These are phyloP conservation scores for Nothobranchius kuhntae DNA, from an alignment of 2,113 vertebrate genomes.

Conservation along the genomic window DNA sequence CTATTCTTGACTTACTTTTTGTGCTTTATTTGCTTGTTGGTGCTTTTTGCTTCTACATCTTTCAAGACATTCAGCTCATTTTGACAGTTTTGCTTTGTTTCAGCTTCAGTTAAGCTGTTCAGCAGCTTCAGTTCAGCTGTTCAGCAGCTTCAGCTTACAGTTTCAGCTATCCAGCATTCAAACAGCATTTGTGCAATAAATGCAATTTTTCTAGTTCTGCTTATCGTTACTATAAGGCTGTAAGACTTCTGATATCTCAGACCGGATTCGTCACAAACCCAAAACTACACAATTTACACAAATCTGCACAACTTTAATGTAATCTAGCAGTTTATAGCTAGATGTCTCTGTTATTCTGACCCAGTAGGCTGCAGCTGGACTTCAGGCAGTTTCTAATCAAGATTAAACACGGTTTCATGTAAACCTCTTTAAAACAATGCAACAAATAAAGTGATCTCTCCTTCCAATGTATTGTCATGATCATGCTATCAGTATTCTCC, in stretches of 20 bases:
- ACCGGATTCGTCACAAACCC: background rate
- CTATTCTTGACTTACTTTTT: too few relatives aligned
- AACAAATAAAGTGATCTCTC: constrained; percentile 40
- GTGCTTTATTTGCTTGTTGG: too few relatives aligned
- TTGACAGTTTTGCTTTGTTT: too few relatives aligned
- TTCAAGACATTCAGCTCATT: too few relatives aligned
- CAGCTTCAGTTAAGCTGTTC: too few relatives aligned
- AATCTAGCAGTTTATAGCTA: too few relatives aligned
- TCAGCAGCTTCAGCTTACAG: too few relatives aligned
- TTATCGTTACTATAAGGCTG: background rate
- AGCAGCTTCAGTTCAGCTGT: too few relatives aligned
- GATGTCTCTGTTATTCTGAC: background rate
- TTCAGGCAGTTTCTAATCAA: background rate
- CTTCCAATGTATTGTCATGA: constrained; percentile 33
- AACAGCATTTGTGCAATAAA: too few relatives aligned
- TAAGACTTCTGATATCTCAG: background rate
- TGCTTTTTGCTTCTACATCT: too few relatives aligned
- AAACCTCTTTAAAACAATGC: constrained; percentile 15
- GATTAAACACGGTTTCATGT: background rate
- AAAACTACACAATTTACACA: background rate
- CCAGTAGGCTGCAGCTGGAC: background rate
- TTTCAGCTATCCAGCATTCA: too few relatives aligned
- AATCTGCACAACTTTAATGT: background rate
- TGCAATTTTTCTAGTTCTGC: too few relatives aligned
- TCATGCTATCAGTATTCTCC: constrained; percentile 54